Evolutionary conservation across 2,888 invertebrate species (phyloP), one percentile per base, ranked within the genome.

Genomic region (Drosophila seclusa): DNA sequence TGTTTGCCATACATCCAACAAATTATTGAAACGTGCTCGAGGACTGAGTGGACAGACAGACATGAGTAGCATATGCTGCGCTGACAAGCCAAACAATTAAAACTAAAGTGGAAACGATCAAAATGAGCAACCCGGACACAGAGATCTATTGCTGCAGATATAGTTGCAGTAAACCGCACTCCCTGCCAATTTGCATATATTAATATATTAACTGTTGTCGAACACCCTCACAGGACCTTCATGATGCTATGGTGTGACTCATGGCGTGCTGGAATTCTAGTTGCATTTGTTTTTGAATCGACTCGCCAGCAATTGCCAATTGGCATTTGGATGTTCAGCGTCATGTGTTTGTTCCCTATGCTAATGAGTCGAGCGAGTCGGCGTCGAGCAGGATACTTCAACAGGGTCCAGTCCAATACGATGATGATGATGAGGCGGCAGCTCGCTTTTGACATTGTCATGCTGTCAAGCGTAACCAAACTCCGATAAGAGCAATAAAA

Each of bases 51-150:
- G 32, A 64, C 38, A 18, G 36, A 18, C n/a, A 8, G 34, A 27
- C n/a, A 11, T 48, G 38, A 50, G 57, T 42, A 63, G 68, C 77
- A 70, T 81, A 76, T 75, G 80, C 63, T 61, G 71, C 31, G 89
- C 89, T 90, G 89, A 91, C 90, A 90, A 78, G 89, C 73, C 67
- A 82, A 87, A 86, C 91, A 91, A 91, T 91, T 91, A 92, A 91
- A 91, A 76, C 78, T 91, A 90, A 91, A 91, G 91, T 91, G 91
- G 85, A 91, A 91, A 92, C 91, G 92, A 91, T 91, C 91, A 92
- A 92, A 91, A 78, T 79, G 73, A 76, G 83, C 80, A 73, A 77
- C 86, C 90, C 87, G 62, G 68, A 36, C 49, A 72, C 67, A 69
- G 68, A 73, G 78, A 82, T 90, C 82, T 80, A 73, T 77, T 79